Percentiles rank a stretch among this genome's conserved stretches.
phyloP scores from a whole-genome alignment of 2,113 vertebrate genomes.

The Colinus virginianus region DNA sequence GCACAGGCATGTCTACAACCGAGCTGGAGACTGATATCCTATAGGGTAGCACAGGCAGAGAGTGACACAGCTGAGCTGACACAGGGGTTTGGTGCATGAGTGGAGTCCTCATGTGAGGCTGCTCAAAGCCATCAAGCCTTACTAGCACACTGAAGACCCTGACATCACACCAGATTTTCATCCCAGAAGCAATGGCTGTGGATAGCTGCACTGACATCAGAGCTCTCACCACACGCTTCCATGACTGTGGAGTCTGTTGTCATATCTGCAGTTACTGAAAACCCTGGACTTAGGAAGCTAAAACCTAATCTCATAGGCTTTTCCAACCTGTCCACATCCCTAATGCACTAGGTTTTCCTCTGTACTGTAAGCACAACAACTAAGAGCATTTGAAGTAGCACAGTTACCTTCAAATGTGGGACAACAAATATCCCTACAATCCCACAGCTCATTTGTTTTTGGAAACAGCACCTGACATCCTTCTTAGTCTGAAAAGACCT shows the following conservation, averaged over 20 bases:
- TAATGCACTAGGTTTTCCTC: background rate
- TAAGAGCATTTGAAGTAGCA: background rate
- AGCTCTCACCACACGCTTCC: background rate
- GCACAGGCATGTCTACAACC: background rate
- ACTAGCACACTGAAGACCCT: background rate
- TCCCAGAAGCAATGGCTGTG: background rate
- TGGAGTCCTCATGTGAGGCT: background rate
- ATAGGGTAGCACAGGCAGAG: background rate
- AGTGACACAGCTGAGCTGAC: background rate
- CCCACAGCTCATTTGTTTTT: background rate
- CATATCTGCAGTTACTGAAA: background rate
- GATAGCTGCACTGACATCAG: background rate
- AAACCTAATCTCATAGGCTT: background rate
- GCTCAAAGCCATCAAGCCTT: background rate
- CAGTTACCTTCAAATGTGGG: background rate
- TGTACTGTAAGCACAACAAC: background rate
- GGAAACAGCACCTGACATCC: background rate
- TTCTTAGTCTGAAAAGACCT: background rate
- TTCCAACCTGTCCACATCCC: background rate
- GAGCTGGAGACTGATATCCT: background rate
- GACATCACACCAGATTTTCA: background rate
- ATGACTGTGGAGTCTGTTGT: background rate
- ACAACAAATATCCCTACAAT: background rate
- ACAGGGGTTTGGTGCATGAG: fast-evolving
- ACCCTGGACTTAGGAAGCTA: background rate